Evolutionary conservation across 2,113 vertebrate species (phyloP).

Genomic region (Glareola pratincola): DNA sequence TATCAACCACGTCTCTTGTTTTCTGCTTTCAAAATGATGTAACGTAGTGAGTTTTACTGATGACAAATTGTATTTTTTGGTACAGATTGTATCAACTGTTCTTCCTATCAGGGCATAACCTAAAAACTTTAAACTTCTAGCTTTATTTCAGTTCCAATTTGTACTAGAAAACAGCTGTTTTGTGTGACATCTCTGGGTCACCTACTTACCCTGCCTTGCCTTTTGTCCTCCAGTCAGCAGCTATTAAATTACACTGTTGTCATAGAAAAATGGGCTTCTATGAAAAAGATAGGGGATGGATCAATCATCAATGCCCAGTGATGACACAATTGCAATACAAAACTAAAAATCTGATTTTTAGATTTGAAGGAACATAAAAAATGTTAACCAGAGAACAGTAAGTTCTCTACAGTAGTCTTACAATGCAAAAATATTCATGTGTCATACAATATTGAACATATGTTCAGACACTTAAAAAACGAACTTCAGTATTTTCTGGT

Average conservation of each 20-base stretch:
- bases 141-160: not conserved
- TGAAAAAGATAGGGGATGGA: not conserved
- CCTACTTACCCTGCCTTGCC: not conserved
- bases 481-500: not conserved
- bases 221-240: not conserved
- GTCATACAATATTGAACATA: not conserved
- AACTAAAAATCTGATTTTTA: not conserved
- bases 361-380: not conserved
- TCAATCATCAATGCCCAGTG: not conserved
- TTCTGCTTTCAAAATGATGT: not conserved
- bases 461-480: not conserved
- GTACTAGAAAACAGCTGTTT: not conserved
- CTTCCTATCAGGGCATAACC: not conserved
- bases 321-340: not conserved
- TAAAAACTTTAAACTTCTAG: not conserved
- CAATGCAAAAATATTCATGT: not conserved
- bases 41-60: not conserved
- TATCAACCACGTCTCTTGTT: not conserved
- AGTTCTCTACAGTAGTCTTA: not conserved
- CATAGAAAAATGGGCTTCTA: not conserved
- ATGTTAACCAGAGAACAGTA: not conserved
- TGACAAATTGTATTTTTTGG: not conserved
- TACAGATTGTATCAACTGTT: not conserved
- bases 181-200: not conserved
- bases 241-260: not conserved